Evolutionary conservation across 2,113 vertebrate species (phyloP).

Genomic region (Bubo bubo): DNA sequence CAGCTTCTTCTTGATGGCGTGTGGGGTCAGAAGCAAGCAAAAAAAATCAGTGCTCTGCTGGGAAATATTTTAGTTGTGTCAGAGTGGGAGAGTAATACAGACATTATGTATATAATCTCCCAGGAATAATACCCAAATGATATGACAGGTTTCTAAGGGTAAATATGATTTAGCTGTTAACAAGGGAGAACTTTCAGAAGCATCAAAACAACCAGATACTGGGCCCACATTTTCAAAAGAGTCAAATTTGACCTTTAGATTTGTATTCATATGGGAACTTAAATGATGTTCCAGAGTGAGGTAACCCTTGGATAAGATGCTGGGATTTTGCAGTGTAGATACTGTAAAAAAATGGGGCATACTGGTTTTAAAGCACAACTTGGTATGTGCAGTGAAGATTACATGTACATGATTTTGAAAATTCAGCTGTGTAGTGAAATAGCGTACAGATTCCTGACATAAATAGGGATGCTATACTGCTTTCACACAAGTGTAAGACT

Average conservation of each 20-base stretch:
- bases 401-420: background rate
- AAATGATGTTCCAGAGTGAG: background rate
- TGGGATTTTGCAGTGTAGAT: background rate
- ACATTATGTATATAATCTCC: background rate
- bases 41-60: background rate
- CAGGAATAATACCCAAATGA: background rate
- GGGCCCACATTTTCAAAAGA: background rate
- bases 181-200: background rate
- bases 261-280: background rate
- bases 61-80: background rate
- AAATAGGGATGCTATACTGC: background rate
- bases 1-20: background rate
- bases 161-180: background rate
- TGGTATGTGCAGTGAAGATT: background rate
- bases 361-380: background rate
- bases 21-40: background rate
- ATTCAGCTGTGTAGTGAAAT: background rate
- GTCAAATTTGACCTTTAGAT: background rate
- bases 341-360: background rate
- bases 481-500: background rate
- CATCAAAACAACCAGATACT: background rate
- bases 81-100: background rate
- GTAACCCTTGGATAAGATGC: background rate
- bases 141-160: background rate
- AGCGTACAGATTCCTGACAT: background rate